Conservation (phyloP, 2,797 vertebrate genomes). For the Petrocephalus schoutedeni region DNA sequence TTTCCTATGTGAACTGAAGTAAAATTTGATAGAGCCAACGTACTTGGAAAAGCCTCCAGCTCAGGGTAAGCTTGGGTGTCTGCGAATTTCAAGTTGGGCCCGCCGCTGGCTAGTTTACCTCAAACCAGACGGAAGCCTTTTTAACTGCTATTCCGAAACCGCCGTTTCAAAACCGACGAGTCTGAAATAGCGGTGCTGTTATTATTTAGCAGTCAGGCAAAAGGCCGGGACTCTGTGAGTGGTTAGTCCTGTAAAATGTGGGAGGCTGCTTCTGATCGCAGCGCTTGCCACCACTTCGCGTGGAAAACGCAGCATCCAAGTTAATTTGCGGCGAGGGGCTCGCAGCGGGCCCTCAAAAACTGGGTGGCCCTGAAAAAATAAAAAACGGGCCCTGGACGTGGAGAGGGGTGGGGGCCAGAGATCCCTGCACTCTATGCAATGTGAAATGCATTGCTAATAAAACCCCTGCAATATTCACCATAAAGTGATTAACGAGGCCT, state of each 20-base stretch:
- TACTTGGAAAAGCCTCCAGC: neutral
- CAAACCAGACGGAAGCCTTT: neutral
- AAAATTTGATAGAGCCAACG: neutral
- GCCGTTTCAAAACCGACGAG: neutral
- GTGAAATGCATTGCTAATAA: conserved; percentile 1
- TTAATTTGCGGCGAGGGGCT: neutral
- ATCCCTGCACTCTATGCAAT: neutral
- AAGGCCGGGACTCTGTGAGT: neutral
- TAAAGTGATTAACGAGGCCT: neutral
- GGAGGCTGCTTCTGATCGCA: neutral
- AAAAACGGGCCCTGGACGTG: neutral
- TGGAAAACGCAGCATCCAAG: neutral
- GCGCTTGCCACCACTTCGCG: neutral
- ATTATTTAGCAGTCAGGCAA: neutral
- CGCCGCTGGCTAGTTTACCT: neutral
- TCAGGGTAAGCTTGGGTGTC: neutral
- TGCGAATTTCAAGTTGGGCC: neutral
- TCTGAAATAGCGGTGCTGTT: neutral
- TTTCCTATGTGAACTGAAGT: conserved; percentile 7
- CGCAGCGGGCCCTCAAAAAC: neutral
- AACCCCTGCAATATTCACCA: neutral
- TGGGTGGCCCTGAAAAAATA: conserved; percentile 7
- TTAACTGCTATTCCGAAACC: neutral
- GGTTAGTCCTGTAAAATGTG: neutral
- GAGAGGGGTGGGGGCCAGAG: neutral